phyloP scores from a whole-genome alignment of 2,797 vertebrate genomes.

The Remorina albescens region DNA sequence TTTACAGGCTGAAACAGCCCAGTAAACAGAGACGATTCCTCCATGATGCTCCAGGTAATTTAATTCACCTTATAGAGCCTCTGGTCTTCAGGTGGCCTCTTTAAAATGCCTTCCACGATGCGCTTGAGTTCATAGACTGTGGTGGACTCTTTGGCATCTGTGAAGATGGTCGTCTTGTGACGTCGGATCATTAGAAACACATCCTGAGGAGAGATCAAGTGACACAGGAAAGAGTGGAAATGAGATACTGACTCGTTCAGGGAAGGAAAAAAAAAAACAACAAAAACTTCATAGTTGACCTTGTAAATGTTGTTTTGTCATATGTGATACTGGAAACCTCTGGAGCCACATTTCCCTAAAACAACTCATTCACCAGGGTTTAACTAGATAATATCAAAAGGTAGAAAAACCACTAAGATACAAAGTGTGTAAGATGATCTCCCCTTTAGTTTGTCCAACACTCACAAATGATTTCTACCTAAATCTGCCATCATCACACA shows the following conservation, averaged over 20 bases:
- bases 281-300: not conserved
- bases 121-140: conserved; percentile 93
- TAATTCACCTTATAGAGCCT: conserved; percentile 89
- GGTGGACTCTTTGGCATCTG: conserved; percentile 94
- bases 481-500: not conserved
- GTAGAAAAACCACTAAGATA: not conserved
- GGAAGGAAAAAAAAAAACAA: too few species aligned
- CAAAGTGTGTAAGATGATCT: not conserved
- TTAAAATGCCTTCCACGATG: conserved; percentile 89
- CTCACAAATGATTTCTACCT: too few species aligned
- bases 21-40: too few species aligned
- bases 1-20: not conserved
- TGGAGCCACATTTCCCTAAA: not conserved
- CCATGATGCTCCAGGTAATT: not conserved
- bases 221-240: conserved; percentile 9
- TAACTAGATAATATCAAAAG: not conserved
- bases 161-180: conserved; percentile 91
- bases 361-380: not conserved
- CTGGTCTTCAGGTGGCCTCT: conserved; percentile 89
- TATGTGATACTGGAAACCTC: not conserved
- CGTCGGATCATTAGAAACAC: conserved; percentile 87
- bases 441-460: too few species aligned
- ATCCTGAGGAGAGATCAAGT: conserved; percentile 70
- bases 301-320: not conserved
- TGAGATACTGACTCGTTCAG: not conserved